phyloP scores from a whole-genome alignment of 1,140 invertebrate genomes.

The Panagrolaimus sp. region DNA sequence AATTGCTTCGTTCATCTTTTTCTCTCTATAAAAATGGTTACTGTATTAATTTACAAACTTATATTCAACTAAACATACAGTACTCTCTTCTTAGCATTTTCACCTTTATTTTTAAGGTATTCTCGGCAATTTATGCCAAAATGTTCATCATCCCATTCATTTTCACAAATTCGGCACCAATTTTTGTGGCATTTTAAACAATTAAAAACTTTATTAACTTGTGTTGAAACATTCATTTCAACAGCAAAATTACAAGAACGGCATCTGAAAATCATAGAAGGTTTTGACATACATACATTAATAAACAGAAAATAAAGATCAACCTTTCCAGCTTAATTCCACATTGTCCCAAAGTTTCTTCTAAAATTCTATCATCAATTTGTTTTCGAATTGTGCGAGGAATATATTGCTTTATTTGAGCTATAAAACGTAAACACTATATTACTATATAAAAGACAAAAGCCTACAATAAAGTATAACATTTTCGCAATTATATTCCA shows the following conservation, averaged over 20 bases:
- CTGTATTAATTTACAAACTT: too few relatives aligned
- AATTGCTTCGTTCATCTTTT: slow-evolving; percentile 58
- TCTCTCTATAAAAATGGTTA: slow-evolving; percentile 51
- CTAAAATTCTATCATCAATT: not conserved
- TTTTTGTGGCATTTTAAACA: not conserved
- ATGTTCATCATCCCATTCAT: slow-evolving; percentile 7
- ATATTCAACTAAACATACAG: too few relatives aligned
- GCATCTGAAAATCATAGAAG: not conserved
- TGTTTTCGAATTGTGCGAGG: not conserved
- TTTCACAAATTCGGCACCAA: not conserved
- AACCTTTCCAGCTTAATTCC: not conserved
- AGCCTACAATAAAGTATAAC: not conserved
- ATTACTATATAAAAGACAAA: not conserved
- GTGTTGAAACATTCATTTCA: not conserved
- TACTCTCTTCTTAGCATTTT: too few relatives aligned
- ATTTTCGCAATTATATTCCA: not conserved
- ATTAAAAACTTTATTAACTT: not conserved
- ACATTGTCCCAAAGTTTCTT: not conserved
- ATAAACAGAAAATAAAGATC: too few relatives aligned
- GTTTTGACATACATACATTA: too few relatives aligned
- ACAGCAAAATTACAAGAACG: not conserved
- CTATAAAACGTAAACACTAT: not conserved
- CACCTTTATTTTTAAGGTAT: too few relatives aligned
- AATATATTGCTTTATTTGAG: not conserved
- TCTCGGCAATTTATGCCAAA: not conserved